A percentile compares a stretch with the other conserved stretches of the same genome.
These are phyloP conservation scores for Pipistrellus kuhlii DNA, from an alignment of 2,797 vertebrate species.

Conservation along the genomic window DNA sequence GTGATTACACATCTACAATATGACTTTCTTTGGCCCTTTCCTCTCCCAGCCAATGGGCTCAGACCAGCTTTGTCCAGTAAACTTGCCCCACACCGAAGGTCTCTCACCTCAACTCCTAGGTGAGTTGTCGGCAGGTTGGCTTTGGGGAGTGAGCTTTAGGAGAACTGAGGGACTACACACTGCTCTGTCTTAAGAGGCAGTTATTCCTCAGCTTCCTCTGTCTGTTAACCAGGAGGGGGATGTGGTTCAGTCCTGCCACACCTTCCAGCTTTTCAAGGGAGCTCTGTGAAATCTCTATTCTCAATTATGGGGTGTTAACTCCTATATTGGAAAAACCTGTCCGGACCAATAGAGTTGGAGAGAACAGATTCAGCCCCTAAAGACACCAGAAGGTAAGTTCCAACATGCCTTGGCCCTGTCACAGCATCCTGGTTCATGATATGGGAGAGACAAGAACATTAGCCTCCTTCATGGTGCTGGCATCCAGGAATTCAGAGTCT, in stretches of 20 bases:
- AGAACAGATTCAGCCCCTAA: background rate
- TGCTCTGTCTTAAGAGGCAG: background rate
- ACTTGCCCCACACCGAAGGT: background rate
- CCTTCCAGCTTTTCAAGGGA: background rate
- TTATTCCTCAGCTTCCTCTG: background rate
- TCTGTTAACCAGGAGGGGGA: fast-evolving
- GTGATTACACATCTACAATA: background rate
- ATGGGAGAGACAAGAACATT: background rate
- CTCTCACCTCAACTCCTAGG: background rate
- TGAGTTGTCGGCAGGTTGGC: background rate
- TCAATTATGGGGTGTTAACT: background rate
- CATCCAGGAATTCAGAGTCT: background rate
- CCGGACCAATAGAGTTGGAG: background rate
- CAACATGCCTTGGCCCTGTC: fast-evolving
- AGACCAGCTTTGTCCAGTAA: background rate
- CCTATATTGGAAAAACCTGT: background rate
- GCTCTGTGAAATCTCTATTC: background rate
- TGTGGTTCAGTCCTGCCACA: fast-evolving
- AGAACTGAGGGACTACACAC: background rate
- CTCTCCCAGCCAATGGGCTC: background rate
- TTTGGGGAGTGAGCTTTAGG: background rate
- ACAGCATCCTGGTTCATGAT: background rate
- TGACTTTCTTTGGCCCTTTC: background rate
- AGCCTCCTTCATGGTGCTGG: fast-evolving
- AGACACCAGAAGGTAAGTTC: background rate